Percentiles rank a stretch among this genome's conserved stretches.
Evolutionary conservation across 1,140 invertebrate genomes (phyloP).

Genomic region (Cotesia chilonis): DNA sequence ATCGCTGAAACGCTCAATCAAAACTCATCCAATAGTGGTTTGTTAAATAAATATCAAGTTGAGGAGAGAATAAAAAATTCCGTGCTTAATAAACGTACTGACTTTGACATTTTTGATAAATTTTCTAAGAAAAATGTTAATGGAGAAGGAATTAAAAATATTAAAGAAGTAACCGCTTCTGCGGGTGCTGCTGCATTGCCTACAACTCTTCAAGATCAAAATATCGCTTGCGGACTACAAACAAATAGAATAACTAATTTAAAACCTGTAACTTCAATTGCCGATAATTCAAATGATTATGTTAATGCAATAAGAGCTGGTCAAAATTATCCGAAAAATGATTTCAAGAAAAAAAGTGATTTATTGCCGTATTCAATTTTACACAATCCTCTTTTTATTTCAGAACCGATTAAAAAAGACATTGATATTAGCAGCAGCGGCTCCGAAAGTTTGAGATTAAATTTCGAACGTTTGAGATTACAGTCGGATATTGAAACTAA

Average conservation of each 20-base stretch:
- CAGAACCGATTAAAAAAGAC: slow-evolving; percentile 53
- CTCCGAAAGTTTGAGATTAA: slow-evolving; percentile 53
- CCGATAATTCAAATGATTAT: slow-evolving; percentile 42
- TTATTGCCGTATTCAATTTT: slow-evolving; percentile 59
- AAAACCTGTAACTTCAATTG: slow-evolving; percentile 27
- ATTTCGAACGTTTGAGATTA: slow-evolving; percentile 52
- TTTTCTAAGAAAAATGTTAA: too few relatives aligned
- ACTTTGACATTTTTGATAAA: too few relatives aligned
- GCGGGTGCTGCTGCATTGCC: not conserved
- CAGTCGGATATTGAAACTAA: slow-evolving; percentile 56
- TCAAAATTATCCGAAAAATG: slow-evolving; percentile 56
- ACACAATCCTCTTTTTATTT: slow-evolving; percentile 58
- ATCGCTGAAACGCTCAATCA: too few relatives aligned
- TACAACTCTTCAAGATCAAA: slow-evolving; percentile 39
- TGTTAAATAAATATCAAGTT: too few relatives aligned
- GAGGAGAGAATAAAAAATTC: too few relatives aligned
- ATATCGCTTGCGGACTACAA: slow-evolving; percentile 42
- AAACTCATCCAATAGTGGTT: too few relatives aligned
- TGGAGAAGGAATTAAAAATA: too few relatives aligned
- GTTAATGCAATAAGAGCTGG: slow-evolving; percentile 52
- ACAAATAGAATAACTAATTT: slow-evolving; percentile 50
- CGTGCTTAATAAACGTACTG: too few relatives aligned
- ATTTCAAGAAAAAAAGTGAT: slow-evolving; percentile 57
- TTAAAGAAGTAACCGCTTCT: too few relatives aligned
- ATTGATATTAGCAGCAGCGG: slow-evolving; percentile 48